Evolutionary conservation across 2,888 invertebrate genomes (phyloP), one percentile per base, ranked within the genome.

Genomic region (Invenusta paracnida): DNA sequence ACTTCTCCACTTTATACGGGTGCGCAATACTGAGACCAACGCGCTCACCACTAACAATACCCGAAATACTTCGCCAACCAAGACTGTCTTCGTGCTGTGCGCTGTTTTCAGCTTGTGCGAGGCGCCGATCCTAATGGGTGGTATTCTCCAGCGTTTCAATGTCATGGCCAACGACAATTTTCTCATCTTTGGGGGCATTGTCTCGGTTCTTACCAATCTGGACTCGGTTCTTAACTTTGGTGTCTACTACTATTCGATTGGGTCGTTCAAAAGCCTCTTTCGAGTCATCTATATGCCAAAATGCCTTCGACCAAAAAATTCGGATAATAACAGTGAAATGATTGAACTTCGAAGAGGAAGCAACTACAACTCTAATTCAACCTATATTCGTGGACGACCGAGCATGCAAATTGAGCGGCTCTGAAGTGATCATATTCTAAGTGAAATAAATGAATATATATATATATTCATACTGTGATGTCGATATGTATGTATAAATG

Each of bases 131-230:
- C 30, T 29, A 13, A 82, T 82, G 2, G 82, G 29, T 28, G 82
- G 82, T 13, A 82, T 82, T 25, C 29, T 82, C 29, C 30, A 30
- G 29, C 29, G 30, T n/a, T 1, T 30, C 1, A 82, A 1, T 11
- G 82, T 29, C 29, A 82, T 82, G 82, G 2, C 2, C 29, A 82
- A 30, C 2, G 29, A 30, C 29, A 82, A n/a, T 29, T 29, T 82
- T n/a, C 27, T 82, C n/a, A 82, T 29, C 25, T 82, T 82, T n/a
- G 82, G 29, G n/a, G 82, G 82, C 2, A 82, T 82, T 30, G 82
- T 30, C 17, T 29, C 30, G 82, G 82, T 82, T 1, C n/a, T 82
- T 13, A 82, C 82, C n/a, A 82, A 30, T 82, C 29, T 82, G 13
- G 82, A 82, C 30, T 82, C 82, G 5, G 25, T 79, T 11, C n/a